Evolutionary conservation across 2,797 vertebrate species (phyloP).

Genomic region (Gobionotothen gibberifrons): DNA sequence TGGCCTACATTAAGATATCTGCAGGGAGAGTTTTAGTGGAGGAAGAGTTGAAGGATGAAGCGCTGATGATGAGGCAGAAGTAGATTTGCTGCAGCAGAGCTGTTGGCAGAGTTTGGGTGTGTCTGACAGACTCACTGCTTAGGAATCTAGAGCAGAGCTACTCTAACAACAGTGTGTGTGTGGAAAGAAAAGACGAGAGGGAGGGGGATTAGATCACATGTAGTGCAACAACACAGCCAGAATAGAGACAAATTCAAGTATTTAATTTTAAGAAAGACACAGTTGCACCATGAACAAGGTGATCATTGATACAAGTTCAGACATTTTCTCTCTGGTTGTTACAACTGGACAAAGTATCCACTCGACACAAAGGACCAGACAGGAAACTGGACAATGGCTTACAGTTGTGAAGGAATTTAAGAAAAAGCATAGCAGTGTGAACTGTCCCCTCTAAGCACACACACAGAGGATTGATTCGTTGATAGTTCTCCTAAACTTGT

Average conservation of each 20-base stretch:
- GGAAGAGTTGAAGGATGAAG: constrained; percentile 2
- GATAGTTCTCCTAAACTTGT: not conserved
- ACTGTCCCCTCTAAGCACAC: not conserved
- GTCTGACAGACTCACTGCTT: constrained; percentile 79
- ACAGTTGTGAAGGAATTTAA: constrained; percentile 21
- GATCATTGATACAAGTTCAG: constrained; percentile 1
- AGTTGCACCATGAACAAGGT: not conserved
- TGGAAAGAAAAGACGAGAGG: constrained; percentile 37
- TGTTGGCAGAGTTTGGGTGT: constrained; percentile 75
- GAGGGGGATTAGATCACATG: constrained; percentile 38
- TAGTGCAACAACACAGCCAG: constrained; percentile 36
- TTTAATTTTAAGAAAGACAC: too few relatives aligned
- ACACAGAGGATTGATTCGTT: not conserved
- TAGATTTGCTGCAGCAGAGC: constrained; percentile 31
- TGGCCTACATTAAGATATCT: not conserved
- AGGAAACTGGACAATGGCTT: constrained; percentile 55
- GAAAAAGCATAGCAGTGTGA: not conserved
- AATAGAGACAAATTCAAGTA: not conserved
- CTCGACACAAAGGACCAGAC: constrained; percentile 18
- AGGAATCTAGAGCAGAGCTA: constrained; percentile 79
- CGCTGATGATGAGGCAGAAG: constrained; percentile 17
- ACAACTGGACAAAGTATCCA: not conserved
- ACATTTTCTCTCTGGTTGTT: constrained; percentile 9
- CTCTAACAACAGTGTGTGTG: constrained; percentile 48
- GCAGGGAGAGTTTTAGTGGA: not conserved